Percentiles rank a stretch among this genome's conserved stretches.
Conservation (phyloP, 2,113 vertebrate species). For the Patagioenas fasciata region DNA sequence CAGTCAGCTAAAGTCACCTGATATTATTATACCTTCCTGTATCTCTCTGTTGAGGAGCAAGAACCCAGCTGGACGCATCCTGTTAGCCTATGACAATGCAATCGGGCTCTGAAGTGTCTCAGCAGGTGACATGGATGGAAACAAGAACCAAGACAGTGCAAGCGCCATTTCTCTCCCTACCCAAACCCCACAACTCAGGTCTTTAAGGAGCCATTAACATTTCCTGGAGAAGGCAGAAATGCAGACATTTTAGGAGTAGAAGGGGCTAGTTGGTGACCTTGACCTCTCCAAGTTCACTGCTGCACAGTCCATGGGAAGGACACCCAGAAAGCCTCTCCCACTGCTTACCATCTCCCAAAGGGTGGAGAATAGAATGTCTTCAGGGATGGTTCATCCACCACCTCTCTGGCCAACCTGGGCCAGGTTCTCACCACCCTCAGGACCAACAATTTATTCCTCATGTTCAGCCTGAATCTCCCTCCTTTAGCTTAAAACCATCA, state of each 20-base stretch:
- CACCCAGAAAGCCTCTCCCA: background rate
- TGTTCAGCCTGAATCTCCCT: no score
- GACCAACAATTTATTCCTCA: no score
- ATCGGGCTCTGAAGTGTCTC: background rate
- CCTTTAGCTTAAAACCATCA: no score
- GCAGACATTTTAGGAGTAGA: no score
- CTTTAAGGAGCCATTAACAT: background rate
- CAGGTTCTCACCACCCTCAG: no score
- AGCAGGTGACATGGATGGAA: background rate
- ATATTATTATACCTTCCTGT: no score
- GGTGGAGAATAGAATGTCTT: background rate
- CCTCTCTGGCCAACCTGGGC: no score
- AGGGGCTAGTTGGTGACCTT: background rate
- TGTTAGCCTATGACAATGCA: rapidly evolving
- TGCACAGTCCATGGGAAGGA: background rate
- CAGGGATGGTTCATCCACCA: no score
- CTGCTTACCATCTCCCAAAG: background rate
- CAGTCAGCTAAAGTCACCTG: background rate
- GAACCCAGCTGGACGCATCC: background rate
- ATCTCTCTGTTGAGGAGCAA: background rate
- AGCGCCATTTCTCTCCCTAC: background rate
- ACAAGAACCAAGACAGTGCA: background rate
- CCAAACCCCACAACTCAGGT: background rate
- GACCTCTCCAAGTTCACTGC: background rate
- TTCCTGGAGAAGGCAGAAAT: background rate